phyloP scores from a whole-genome alignment of 2,888 invertebrate species.

The Dasypogon diadema region DNA sequence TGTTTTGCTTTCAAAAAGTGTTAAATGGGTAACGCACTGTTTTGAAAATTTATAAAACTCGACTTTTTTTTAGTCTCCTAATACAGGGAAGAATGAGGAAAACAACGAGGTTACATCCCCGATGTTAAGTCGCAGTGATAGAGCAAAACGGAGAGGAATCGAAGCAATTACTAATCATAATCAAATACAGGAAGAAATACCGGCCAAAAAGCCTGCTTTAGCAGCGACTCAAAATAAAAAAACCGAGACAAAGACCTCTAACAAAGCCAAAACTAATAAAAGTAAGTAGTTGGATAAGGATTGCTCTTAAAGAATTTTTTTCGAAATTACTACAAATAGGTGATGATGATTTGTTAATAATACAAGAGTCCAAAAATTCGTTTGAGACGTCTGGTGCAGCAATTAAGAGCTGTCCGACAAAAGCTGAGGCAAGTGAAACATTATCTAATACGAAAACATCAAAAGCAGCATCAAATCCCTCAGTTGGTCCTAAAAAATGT shows the following conservation, averaged over 20 bases:
- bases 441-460: not conserved
- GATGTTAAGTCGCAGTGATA: constrained; percentile 60
- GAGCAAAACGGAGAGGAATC: constrained; percentile 61
- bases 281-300: constrained; percentile 29
- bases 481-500: constrained; percentile 9
- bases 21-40: too few species aligned
- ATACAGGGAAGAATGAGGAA: constrained; percentile 17
- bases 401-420: not conserved
- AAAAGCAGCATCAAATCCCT: not conserved
- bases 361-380: not conserved
- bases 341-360: not conserved
- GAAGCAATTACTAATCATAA: constrained; percentile 45
- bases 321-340: too few species aligned
- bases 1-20: too few species aligned
- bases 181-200: constrained; percentile 54
- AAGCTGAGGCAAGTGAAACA: not conserved
- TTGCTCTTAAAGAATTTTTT: too few species aligned
- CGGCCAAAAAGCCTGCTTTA: constrained; percentile 56
- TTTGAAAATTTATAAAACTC: too few species aligned
- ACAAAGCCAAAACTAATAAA: constrained; percentile 54
- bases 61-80: not conserved
- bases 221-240: constrained; percentile 52
- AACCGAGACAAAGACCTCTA: constrained; percentile 57
- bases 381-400: not conserved
- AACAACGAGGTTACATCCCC: constrained; percentile 54